Percentiles rank a stretch among this genome's conserved stretches.
phyloP scores from a whole-genome alignment of 2,797 vertebrate genomes.

The Danio tinwini region DNA sequence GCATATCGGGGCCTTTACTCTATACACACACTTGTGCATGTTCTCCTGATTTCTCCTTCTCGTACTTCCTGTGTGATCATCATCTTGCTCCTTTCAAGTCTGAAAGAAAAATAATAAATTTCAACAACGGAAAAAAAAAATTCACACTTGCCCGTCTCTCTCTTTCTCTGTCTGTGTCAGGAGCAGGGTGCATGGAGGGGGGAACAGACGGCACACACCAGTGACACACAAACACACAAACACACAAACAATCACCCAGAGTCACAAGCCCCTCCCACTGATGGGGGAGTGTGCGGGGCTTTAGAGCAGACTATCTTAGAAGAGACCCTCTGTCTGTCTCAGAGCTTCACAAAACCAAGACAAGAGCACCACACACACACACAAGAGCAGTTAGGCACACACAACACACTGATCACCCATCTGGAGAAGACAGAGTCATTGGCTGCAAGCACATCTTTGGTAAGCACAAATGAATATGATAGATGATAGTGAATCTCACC shows the following conservation, averaged over 20 bases:
- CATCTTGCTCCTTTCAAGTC: constrained; percentile 46
- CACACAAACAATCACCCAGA: constrained; percentile 38
- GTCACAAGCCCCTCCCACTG: constrained; percentile 12
- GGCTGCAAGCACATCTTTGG: constrained; percentile 30
- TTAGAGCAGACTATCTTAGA: background rate
- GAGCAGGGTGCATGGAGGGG: constrained; percentile 67
- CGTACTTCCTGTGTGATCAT: constrained; percentile 54
- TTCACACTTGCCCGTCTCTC: constrained; percentile 68
- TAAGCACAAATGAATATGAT: constrained; percentile 38
- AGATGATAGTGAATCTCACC: constrained; percentile 20
- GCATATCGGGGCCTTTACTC: background rate
- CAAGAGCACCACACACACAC: constrained; percentile 6
- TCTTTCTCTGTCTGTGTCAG: constrained; percentile 75
- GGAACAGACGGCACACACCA: constrained; percentile 62
- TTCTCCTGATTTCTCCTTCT: constrained; percentile 53
- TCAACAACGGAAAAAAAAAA: constrained; percentile 53
- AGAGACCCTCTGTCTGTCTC: constrained; percentile 9
- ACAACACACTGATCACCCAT: background rate
- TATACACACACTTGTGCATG: constrained; percentile 60
- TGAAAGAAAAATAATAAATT: constrained; percentile 46
- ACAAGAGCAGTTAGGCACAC: background rate
- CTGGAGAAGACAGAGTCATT: constrained; percentile 20
- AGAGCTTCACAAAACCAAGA: constrained; percentile 51
- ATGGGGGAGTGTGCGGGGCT: background rate
- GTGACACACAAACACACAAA: constrained; percentile 37